phyloP scores from a whole-genome alignment of 2,113 vertebrate species.

The Sialia sialis region DNA sequence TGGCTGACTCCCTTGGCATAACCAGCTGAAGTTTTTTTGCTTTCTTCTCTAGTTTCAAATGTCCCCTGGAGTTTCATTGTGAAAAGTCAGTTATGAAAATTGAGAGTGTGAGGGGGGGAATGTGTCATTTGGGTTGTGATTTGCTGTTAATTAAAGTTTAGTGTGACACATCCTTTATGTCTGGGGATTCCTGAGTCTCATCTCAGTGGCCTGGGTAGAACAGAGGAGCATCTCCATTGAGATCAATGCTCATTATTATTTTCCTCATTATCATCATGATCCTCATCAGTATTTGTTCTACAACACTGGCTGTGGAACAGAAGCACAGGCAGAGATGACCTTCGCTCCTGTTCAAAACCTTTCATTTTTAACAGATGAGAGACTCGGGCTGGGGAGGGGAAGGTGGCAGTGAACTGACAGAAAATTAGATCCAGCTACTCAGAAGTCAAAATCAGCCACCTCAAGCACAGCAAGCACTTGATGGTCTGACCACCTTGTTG shows the following conservation, averaged over 20 bases:
- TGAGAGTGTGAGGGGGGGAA: not conserved
- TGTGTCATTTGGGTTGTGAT: conserved; percentile 51
- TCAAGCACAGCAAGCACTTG: not conserved
- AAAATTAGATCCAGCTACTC: not conserved
- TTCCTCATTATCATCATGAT: conserved; percentile 61
- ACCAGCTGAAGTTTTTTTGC: not conserved
- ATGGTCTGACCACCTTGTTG: not conserved
- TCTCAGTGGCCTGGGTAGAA: conserved; percentile 52
- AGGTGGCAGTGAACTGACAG: not conserved
- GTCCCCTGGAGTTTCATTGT: conserved; percentile 43
- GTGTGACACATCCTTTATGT: conserved; percentile 53
- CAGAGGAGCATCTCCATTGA: conserved; percentile 25
- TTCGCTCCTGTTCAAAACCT: not conserved
- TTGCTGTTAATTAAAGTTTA: conserved; percentile 60
- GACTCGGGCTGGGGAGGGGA: not conserved
- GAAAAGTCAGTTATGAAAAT: conserved; percentile 34
- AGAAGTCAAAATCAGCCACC: not conserved
- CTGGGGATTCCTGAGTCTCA: conserved; percentile 55
- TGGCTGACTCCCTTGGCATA: not conserved
- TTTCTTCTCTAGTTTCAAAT: not conserved
- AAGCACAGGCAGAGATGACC: conserved; percentile 19
- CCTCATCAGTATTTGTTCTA: conserved; percentile 61
- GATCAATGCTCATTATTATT: conserved; percentile 66
- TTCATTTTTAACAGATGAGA: not conserved
- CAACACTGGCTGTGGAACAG: conserved; percentile 13